Evolutionary conservation across 2,797 vertebrate species (phyloP).

Genomic region (Oryzias dopingdopingensis): DNA sequence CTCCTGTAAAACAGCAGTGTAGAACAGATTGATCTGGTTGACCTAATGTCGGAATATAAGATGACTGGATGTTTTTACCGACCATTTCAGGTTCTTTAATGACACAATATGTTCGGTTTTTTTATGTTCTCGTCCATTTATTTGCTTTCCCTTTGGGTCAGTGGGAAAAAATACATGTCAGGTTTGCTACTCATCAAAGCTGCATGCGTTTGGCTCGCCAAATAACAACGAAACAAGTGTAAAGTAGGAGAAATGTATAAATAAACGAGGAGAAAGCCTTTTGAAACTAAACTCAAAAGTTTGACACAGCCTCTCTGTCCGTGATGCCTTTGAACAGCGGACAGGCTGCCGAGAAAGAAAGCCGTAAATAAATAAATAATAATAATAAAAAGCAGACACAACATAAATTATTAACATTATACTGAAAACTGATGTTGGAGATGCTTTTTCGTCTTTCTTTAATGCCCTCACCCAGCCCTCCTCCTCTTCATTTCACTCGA

Average conservation of each 20-base stretch:
- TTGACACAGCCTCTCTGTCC: slow-evolving; percentile 74
- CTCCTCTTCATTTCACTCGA: slow-evolving; percentile 52
- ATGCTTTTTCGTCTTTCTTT: slow-evolving; percentile 78
- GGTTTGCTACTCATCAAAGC: slow-evolving; percentile 78
- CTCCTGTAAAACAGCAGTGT: background rate
- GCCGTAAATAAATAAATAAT: slow-evolving; percentile 85
- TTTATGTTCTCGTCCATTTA: slow-evolving; percentile 29
- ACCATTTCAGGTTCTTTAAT: slow-evolving; percentile 39
- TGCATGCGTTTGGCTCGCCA: slow-evolving; percentile 71
- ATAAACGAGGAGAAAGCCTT: slow-evolving; percentile 74
- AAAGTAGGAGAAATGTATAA: slow-evolving; percentile 69
- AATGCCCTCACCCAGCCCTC: slow-evolving; percentile 31
- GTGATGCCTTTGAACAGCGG: slow-evolving; percentile 79
- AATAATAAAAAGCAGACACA: slow-evolving; percentile 81
- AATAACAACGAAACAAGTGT: slow-evolving; percentile 79
- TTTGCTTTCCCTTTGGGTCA: slow-evolving; percentile 73
- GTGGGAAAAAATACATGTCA: slow-evolving; percentile 69
- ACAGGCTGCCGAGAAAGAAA: slow-evolving; percentile 75
- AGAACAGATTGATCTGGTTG: slow-evolving; percentile 10
- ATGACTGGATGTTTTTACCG: slow-evolving; percentile 1
- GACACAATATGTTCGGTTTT: slow-evolving; percentile 18
- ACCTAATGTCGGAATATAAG: slow-evolving; percentile 1
- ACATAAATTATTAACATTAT: slow-evolving; percentile 86
- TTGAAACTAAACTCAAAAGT: slow-evolving; percentile 81
- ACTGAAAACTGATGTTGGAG: slow-evolving; percentile 79